phyloP scores from a whole-genome alignment of 2,797 vertebrate species.

The Spea hammondii region DNA sequence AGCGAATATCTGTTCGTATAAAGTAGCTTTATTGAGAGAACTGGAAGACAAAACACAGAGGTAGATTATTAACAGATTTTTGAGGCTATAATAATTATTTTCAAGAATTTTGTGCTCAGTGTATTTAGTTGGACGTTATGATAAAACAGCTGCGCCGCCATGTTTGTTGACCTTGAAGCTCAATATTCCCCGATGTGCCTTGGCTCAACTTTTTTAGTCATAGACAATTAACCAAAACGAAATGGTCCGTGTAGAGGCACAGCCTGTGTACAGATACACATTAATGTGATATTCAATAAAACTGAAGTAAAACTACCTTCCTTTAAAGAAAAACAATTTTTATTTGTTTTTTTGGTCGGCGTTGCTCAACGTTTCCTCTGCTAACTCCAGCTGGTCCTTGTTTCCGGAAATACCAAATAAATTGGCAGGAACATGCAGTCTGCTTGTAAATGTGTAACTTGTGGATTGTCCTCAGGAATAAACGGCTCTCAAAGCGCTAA shows the following conservation, averaged over 20 bases:
- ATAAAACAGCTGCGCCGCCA: slow-evolving; percentile 20
- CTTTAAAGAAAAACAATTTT: not conserved
- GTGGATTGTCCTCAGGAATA: not conserved
- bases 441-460: not conserved
- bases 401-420: not conserved
- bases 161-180: slow-evolving; percentile 30
- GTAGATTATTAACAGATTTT: not conserved
- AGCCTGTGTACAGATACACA: slow-evolving; percentile 22
- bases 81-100: not conserved
- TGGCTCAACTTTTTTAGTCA: slow-evolving; percentile 12
- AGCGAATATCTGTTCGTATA: too few relatives aligned
- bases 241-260: slow-evolving; percentile 31
- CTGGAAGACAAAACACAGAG: not conserved
- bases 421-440: not conserved
- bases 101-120: not conserved
- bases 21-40: not conserved
- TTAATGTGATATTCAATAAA: slow-evolving; percentile 16
- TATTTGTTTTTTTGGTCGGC: not conserved
- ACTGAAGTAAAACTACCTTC: not conserved
- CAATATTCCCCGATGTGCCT: slow-evolving; percentile 20
- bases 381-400: not conserved
- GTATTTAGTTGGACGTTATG: not conserved
- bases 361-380: not conserved
- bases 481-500: not conserved
- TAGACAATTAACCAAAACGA: slow-evolving; percentile 20